A percentile compares a stretch with the other conserved stretches of the same genome.
Evolutionary conservation across 2,888 invertebrate genomes (phyloP).

Genomic region (Drosophila diplacantha): DNA sequence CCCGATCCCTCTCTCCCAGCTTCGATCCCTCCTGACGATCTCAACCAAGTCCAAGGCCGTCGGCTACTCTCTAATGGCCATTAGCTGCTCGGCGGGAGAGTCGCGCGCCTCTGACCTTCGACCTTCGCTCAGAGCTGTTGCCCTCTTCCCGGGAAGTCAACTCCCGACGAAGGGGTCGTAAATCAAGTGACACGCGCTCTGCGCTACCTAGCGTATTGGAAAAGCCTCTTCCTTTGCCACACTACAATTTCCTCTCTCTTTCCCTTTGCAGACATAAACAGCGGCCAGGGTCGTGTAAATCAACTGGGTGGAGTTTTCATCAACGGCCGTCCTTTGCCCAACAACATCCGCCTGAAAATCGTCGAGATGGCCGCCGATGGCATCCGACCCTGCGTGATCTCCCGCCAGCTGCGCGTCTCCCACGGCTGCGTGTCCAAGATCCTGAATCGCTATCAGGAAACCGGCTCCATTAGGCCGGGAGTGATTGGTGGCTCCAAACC

Average conservation of each 20-base stretch:
- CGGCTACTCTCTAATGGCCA: conserved; percentile 42
- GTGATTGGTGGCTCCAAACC: conserved; percentile 97
- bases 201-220: conserved; percentile 47
- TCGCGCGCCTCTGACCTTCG: conserved; percentile 48
- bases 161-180: conserved; percentile 61
- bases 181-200: conserved; percentile 65
- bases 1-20: not conserved
- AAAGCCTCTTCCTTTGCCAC: conserved; percentile 16
- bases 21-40: conserved; percentile 2
- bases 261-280: conserved; percentile 73
- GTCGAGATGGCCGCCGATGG: conserved; percentile 97
- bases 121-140: conserved; percentile 47
- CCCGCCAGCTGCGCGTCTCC: conserved; percentile 93
- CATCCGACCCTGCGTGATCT: conserved; percentile 96
- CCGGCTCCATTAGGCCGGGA: conserved; percentile 95
- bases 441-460: conserved; percentile 95
- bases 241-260: conserved; percentile 5
- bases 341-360: conserved; percentile 94
- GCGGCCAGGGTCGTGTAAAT: conserved; percentile 96
- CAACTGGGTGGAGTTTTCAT: conserved; percentile 98
- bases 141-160: conserved; percentile 69
- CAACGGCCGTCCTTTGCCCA: conserved; percentile 96
- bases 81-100: conserved; percentile 42
- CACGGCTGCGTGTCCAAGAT: conserved; percentile 99
- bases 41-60: conserved; percentile 14